Evolutionary conservation across 2,113 vertebrate genomes (phyloP), one percentile per base, ranked within the genome.

Genomic region (Zeus faber): DNA sequence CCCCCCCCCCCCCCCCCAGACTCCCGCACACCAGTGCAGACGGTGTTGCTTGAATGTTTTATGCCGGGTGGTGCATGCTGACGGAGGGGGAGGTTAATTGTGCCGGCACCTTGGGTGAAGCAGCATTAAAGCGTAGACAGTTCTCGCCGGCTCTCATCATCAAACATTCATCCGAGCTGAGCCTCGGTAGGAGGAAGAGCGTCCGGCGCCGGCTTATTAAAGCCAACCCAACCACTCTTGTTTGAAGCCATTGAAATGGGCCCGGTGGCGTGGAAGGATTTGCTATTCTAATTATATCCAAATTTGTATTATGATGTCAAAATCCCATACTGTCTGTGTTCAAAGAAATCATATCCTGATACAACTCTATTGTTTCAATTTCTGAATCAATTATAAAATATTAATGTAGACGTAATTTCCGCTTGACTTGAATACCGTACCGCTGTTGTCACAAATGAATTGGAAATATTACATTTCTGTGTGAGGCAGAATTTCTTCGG

Each of bases 11-110:
- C 16, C 13, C 45, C 20, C 4, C 26, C 16, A 31, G 11, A n/a
- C 37, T 14, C 13, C 2, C 17, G 10, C 31, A 21, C 31, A 20
- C 20, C 69, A 27, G 18, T 31, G 25, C 46, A 54, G 52, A 49
- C n/a, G 27, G 20, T 24, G 14, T 55, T 54, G 26, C 62, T 37
- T 51, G 29, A 71, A 58, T 60, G 60, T 58, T 76, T 70, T 50
- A 71, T 62, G 58, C 49, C 35, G 21, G 48, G 48, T 17, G 48
- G 25, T 50, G 49, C 61, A 46, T 64, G 55, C 61, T 24, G 43
- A 62, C 63, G 46, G 61, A 81, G 57, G 65, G 72, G 54, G 60
- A 41, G 59, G 68, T 72, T 79, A 79, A 81, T 71, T 81, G 72
- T 70, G 55, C 66, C 16, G 3, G 47, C 75, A 74, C 65, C 55